A percentile compares a stretch with the other conserved stretches of the same genome.
Evolutionary conservation across 1,140 invertebrate genomes (phyloP).

Genomic region (Drosophila paulistorum): DNA sequence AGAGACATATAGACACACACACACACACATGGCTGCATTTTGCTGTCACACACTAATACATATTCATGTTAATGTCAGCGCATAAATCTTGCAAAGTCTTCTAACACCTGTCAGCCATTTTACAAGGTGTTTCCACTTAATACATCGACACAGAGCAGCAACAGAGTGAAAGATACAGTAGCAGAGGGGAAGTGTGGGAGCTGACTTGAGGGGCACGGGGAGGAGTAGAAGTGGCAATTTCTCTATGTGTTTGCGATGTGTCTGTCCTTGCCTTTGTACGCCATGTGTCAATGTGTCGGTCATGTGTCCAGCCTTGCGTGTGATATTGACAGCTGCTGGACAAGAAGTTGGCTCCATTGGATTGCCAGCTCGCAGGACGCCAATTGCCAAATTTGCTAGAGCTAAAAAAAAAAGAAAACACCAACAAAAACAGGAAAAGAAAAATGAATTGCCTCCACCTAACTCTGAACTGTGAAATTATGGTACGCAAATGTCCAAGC

Average conservation of each 20-base stretch:
- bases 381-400: constrained; percentile 9
- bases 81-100: constrained; percentile 81
- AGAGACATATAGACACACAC: constrained; percentile 18
- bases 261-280: constrained; percentile 66
- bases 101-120: constrained; percentile 81
- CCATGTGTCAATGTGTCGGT: constrained; percentile 80
- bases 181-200: constrained; percentile 3
- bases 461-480: constrained; percentile 53
- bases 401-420: neutral
- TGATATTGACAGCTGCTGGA: constrained; percentile 72
- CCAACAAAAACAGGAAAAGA: constrained; percentile 14
- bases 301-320: constrained; percentile 76
- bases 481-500: constrained; percentile 61
- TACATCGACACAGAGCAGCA: constrained; percentile 57
- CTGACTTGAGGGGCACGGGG: neutral
- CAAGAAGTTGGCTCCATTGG: constrained; percentile 31
- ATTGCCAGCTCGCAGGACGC: constrained; percentile 28
- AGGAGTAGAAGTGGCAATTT: constrained; percentile 14
- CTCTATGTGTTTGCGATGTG: constrained; percentile 24
- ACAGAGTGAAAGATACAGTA: neutral
- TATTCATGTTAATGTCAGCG: constrained; percentile 81
- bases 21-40: constrained; percentile 41
- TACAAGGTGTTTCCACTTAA: constrained; percentile 81
- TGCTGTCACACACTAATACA: constrained; percentile 65
- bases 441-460: constrained; percentile 13